A percentile compares a stretch with the other conserved stretches of the same genome.
Conservation (phyloP, 2,113 vertebrate species). For the Misgurnus anguillicaudatus region DNA sequence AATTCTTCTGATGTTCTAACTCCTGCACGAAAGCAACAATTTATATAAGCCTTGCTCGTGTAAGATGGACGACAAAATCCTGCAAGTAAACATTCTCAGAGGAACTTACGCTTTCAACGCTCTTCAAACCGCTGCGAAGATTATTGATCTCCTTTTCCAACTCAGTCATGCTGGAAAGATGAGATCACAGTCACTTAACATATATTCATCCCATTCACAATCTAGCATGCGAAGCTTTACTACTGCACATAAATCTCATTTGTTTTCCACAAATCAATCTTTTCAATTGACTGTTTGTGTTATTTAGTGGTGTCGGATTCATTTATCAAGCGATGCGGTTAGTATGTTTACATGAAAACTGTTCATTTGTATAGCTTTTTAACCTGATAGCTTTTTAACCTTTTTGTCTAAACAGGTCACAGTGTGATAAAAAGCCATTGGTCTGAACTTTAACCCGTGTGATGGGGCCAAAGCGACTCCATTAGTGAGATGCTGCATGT, state of each 20-base stretch:
- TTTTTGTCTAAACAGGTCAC: conserved; percentile 9
- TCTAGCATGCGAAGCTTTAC: too few species aligned
- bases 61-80: neutral
- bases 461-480: conserved; percentile 13
- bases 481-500: neutral
- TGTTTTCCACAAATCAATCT: too few species aligned
- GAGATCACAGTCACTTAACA: neutral
- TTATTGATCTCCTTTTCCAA: conserved; percentile 95
- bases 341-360: neutral
- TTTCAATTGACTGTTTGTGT: too few species aligned
- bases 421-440: conserved; percentile 3
- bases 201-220: neutral
- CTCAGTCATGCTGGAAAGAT: conserved; percentile 87
- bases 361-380: neutral
- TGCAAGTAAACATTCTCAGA: neutral
- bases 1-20: conserved; percentile 90
- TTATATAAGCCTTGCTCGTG: neutral
- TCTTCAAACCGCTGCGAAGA: conserved; percentile 89
- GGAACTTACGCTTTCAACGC: conserved; percentile 88
- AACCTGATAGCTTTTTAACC: neutral
- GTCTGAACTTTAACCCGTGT: conserved; percentile 25
- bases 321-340: too few species aligned
- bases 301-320: too few species aligned
- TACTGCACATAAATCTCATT: too few species aligned
- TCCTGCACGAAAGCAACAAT: conserved; percentile 73